Evolutionary conservation across 2,113 vertebrate species (phyloP).

Genomic region (Meriones unguiculatus): DNA sequence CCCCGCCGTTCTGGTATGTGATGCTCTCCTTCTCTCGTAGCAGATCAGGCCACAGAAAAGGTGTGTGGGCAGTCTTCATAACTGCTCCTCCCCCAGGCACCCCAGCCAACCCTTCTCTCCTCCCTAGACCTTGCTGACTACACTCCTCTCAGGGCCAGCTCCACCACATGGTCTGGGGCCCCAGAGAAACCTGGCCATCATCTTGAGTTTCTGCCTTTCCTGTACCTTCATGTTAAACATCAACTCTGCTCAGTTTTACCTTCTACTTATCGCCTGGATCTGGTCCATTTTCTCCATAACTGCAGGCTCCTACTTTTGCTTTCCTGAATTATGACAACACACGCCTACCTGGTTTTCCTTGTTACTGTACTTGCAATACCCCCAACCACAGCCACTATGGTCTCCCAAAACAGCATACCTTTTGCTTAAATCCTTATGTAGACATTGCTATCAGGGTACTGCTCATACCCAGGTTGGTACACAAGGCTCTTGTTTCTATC

Average conservation of each 20-base stretch:
- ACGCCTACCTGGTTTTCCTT: neutral
- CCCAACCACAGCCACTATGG: neutral
- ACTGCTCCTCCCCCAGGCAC: neutral
- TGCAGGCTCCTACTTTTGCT: neutral
- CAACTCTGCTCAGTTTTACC: neutral
- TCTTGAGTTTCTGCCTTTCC: neutral
- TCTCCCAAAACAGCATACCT: neutral
- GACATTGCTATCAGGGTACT: neutral
- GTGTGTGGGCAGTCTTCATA: neutral
- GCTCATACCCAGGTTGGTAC: neutral
- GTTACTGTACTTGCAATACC: neutral
- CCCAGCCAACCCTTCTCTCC: neutral
- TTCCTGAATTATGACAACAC: neutral
- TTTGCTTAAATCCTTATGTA: neutral
- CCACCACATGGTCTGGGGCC: neutral
- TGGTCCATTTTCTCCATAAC: neutral
- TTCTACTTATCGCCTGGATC: conserved; percentile 12
- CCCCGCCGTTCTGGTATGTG: neutral
- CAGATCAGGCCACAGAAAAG: neutral
- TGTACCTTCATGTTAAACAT: neutral
- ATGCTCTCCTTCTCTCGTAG: no score
- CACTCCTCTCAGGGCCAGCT: neutral
- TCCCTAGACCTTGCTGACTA: neutral
- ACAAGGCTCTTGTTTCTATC: neutral
- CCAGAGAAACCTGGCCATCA: neutral